These are phyloP conservation scores for Polylopha cassiicola DNA, from an alignment of 2,888 invertebrate species.

Conservation along the genomic window DNA sequence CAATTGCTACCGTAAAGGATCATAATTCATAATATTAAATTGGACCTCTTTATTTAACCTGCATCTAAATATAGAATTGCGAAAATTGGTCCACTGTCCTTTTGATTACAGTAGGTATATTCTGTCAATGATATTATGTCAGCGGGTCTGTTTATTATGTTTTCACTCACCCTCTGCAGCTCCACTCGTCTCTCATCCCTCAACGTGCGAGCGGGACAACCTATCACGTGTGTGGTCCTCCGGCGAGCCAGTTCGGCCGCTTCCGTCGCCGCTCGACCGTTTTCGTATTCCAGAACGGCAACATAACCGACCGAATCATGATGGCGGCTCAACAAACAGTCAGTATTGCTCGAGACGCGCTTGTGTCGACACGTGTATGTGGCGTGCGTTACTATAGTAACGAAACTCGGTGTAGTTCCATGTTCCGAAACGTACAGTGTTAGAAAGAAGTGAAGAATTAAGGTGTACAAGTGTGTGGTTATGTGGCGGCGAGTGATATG, in stretches of 20 bases:
- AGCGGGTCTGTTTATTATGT: constrained; percentile 13
- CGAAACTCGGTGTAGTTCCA: constrained; percentile 61
- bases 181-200: constrained; percentile 44
- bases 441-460: constrained; percentile 67
- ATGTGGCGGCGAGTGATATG: constrained; percentile 78
- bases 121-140: constrained; percentile 15
- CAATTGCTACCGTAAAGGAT: no score
- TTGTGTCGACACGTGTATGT: constrained; percentile 51
- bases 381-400: constrained; percentile 38
- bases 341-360: constrained; percentile 70
- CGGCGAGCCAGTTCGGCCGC: constrained; percentile 46
- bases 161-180: constrained; percentile 57
- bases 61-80: no score
- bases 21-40: no score
- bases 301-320: constrained; percentile 70
- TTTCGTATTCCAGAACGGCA: constrained; percentile 65
- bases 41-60: no score
- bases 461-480: constrained; percentile 74
- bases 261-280: constrained; percentile 53
- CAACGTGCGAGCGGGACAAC: constrained; percentile 52
- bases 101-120: constrained; percentile 14
- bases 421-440: constrained; percentile 63
- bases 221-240: constrained; percentile 70
- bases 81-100: no score
- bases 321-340: constrained; percentile 76